These are phyloP conservation scores for Marisa cornuarietis DNA, from an alignment of 1,140 invertebrate species.

Conservation along the genomic window DNA sequence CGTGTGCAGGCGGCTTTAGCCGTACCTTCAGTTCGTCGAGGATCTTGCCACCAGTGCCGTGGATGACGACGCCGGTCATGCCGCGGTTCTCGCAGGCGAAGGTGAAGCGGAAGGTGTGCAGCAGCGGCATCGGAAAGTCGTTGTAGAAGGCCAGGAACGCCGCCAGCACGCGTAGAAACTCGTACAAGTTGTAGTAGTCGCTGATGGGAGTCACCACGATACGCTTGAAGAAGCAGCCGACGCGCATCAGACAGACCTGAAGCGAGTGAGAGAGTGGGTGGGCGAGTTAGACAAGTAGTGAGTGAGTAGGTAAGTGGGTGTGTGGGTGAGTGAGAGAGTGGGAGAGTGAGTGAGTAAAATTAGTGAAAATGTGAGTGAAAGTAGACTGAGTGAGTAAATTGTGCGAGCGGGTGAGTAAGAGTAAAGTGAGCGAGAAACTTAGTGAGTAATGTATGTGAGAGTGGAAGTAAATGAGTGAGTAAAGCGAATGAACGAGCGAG, in stretches of 20 bases:
- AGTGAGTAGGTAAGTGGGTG: background rate
- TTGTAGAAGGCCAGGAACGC: conserved; percentile 49
- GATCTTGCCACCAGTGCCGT: conserved; percentile 77
- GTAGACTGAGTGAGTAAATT: too few relatives aligned
- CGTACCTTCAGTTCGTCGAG: conserved; percentile 46
- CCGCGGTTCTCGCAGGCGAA: conserved; percentile 78
- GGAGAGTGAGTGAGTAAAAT: too few relatives aligned
- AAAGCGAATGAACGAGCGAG: too few relatives aligned
- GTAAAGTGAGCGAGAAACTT: too few relatives aligned
- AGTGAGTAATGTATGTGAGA: too few relatives aligned
- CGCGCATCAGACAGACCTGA: conserved; percentile 74
- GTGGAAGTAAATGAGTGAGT: too few relatives aligned
- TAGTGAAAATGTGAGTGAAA: too few relatives aligned
- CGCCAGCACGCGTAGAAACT: conserved; percentile 72
- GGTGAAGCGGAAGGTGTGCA: conserved; percentile 73
- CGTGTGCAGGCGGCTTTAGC: too few relatives aligned
- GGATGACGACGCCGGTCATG: conserved; percentile 68
- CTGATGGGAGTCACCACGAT: conserved; percentile 79
- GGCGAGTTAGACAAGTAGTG: background rate
- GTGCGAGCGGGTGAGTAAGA: too few relatives aligned
- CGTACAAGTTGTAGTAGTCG: conserved; percentile 85
- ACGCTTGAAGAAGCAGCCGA: conserved; percentile 76
- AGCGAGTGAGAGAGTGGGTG: background rate
- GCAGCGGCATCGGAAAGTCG: conserved; percentile 56
- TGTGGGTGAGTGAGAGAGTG: too few relatives aligned